Base-by-base conservation (phyloP, 2,113 vertebrate species). In the Psophia crepitans region DNA sequence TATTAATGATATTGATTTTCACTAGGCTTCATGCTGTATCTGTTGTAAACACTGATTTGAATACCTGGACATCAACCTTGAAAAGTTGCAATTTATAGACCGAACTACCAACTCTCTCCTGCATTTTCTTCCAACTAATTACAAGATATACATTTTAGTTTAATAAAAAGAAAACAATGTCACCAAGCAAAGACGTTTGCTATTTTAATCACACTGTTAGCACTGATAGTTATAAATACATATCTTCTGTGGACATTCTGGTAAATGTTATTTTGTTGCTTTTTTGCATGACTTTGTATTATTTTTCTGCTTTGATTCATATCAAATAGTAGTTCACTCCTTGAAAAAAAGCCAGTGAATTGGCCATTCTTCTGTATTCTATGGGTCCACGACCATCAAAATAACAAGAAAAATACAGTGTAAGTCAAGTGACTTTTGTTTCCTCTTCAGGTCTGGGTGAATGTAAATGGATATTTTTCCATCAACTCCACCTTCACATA, bases 1-100 rank as follows among this genome's bases (percentile, higher is more conserved):
- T 88, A 60, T 92, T 95, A 65, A 35, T 35, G 71, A 41, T 76
- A 96, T 77, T 93, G 96, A 96, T 89, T 96, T 84, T 83, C 95
- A 24, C 53, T 73, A n/a, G 76, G 76, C 79, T 78, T 48, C 37
- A 68, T 27, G 65, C 48, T 81, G 12, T 91, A 80, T 81, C 74
- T 93, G 9, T 61, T 84, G 54, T 56, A 76, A 87, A 46, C 37
- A 85, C 84, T 82, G 64, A 95, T 96, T 80, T 93, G 48, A 95
- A 89, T 84, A 94, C 57, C 48, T 92, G 63, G 49, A 57, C 37
- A 79, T 53, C 60, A 96, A 93, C 94, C 95, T 96, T 96, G 96
- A 94, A 90, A 90, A 71, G 35, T 93, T 93, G 70, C 49, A 41
- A 14, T 84, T 92, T 89, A 74, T 44, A 64, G 35, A 82, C 61